These are phyloP conservation scores for Strigamia maritima DNA, from an alignment of 2,888 invertebrate species.

Conservation along the genomic window DNA sequence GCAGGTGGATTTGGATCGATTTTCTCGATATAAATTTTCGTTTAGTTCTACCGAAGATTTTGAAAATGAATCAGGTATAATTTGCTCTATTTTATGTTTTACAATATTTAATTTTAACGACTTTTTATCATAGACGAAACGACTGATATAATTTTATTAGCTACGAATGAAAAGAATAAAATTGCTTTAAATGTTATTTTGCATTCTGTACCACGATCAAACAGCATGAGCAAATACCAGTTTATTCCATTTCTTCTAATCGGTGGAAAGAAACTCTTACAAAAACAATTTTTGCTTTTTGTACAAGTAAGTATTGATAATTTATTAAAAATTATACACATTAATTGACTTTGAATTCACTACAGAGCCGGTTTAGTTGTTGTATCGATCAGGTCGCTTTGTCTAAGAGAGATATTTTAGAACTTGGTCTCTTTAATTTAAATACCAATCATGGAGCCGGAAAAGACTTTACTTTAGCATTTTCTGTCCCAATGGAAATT, in stretches of 20 bases:
- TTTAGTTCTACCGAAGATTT: not conserved
- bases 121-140: not conserved
- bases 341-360: not conserved
- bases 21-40: not conserved
- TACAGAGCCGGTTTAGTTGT: not conserved
- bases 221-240: not conserved
- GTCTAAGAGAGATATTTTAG: not conserved
- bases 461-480: not conserved
- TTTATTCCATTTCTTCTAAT: conserved; percentile 3
- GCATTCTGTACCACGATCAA: not conserved
- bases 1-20: not conserved
- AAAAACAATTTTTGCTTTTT: not conserved
- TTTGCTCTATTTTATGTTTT: not conserved
- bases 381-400: not conserved
- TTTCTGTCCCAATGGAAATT: not conserved
- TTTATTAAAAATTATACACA: not conserved
- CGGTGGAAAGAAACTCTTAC: not conserved
- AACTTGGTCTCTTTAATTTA: not conserved
- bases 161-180: not conserved
- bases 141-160: not conserved
- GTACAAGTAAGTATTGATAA: not conserved
- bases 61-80: not conserved
- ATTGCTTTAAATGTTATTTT: not conserved
- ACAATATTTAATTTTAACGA: not conserved
- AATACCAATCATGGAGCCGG: not conserved